Evolutionary conservation across 2,113 vertebrate species (phyloP), one percentile per base, ranked within the genome.

Genomic region (Gila orcuttii): DNA sequence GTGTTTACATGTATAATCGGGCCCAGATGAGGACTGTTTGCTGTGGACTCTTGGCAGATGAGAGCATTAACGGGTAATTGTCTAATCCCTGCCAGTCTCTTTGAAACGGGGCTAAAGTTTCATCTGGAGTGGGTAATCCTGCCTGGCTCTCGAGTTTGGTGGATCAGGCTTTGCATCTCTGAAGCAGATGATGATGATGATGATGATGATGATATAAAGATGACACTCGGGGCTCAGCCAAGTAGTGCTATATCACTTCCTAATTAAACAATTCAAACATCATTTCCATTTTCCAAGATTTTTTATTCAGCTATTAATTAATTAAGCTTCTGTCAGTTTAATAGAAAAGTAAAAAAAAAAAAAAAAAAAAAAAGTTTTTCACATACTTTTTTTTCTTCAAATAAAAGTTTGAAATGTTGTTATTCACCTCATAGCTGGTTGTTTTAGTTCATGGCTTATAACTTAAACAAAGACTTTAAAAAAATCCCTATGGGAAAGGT

Each of bases 91-190:
- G 42, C 73, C 81, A 39, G 50, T 83, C 82, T 83, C 82, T 83
- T 83, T 83, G 82, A 83, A 83, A 83, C 42, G 15, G n/a, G 82
- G 12, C 31, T 83, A 83, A 83, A 42, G 50, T 73, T 83, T 83
- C 82, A 83, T 28, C 42, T 52, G 68, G 21, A 28, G 68, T 39
- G 6, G 68, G 57, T 83, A 83, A 74, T 83, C 82, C 68, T 52
- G 64, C 25, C 45, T 69, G 80, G 47, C 17, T 69, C 23, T 68
- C 50, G 79, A 81, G 8, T 42, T 45, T 80, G 1, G 39, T 12
- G 17, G 42, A 82, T 68, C 60, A 82, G 25, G 79, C 42, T 81
- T 47, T 28, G 39, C 13, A 17, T 80, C 59, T 79, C 52, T 64
- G 39, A 17, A 47, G 59, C 8, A 0, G 39, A 39, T 4, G 7